Base-by-base conservation (phyloP, 2,797 vertebrate genomes). In the Phylloscopus collybita region DNA sequence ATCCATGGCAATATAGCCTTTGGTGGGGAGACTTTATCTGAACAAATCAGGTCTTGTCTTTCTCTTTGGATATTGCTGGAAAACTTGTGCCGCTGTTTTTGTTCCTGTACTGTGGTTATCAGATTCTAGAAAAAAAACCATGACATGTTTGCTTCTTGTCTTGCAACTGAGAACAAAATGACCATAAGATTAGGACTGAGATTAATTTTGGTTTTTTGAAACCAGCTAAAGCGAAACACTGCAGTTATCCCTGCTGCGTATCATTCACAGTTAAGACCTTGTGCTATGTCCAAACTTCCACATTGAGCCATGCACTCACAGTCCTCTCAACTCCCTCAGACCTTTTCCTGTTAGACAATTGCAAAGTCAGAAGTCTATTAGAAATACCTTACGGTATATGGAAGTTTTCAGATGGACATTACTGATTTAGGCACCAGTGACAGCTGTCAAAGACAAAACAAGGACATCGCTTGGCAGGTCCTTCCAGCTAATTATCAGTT, bases 141-240 rank as follows among this genome's bases (percentile, higher is more conserved):
- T n/a, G 30, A 56, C 42, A 90, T 0, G 0, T 62, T 71, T 53
- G 10, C 34, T 73, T 21, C 54, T 88, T 61, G 49, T 78, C 61
- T 84, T 81, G 47, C 9, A 36, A 38, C 27, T 51, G 22, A 70
- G 42, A 95, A 81, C 11, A 76, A 82, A 80, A 92, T 71, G 18
- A 94, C 60, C 11, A 5, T 20, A 84, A 87, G 44, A 74, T 45
- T 60, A 78, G n/a, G 26, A 44, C 20, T 47, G 45, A 74, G 72
- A 74, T 94, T 93, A 79, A 56, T 80, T 94, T 69, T 44, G 27
- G 5, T 32, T 80, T 86, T 82, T 59, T 81, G 53, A 78, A 86
- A 80, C 11, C 21, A 40, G 9, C 38, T 80, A 59, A 66, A 22
- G 32, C 38, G 49, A 91, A 96, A 70, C 29, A 71, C 18, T 27